Evolutionary conservation across 2,113 vertebrate species (phyloP), one percentile per base, ranked within the genome.

Genomic region (Hepsetus odoe): DNA sequence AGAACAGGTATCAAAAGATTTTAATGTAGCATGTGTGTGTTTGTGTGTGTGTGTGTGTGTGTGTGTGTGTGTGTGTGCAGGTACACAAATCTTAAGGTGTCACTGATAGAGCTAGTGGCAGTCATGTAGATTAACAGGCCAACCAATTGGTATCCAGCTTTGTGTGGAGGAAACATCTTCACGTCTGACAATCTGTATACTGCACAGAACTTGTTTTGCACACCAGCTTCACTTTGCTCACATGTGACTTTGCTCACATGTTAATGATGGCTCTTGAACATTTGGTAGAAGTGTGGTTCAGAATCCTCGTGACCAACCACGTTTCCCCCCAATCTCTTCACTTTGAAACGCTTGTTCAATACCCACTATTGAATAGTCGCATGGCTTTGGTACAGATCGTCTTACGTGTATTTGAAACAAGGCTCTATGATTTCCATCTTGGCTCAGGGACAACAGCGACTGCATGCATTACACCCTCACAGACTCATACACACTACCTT

Each of bases 81-180:
- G 26, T 22, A 33, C 53, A 20, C 33, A n/a, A 32, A 8, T 70
- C 56, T 75, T 28, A 56, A 79, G 46, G 46, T 65, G 71, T 79
- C 80, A 78, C n/a, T 64, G 35, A 42, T n/a, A 5, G 55, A 78
- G 66, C 10, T 67, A 65, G 49, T 14, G 65, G 55, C 71, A 11
- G 38, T 44, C 49, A 33, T 79, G 32, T 49, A 26, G 61, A 38
- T 11, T 49, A 56, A n/a, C 35, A 46, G 1, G 12, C 14, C 20
- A 5, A 33, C 72, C n/a, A n/a, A n/a, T n/a, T n/a, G n/a, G n/a
- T n/a, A n/a, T n/a, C n/a, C n/a, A n/a, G n/a, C n/a, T n/a, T n/a
- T n/a, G n/a, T 32, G 16, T 14, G 40, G 8, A 28, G 35, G 59
- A 32, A 64, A n/a, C 22, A 13, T 35, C 12, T 35, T 8, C n/a